Percentiles rank a stretch among this genome's conserved stretches.
Evolutionary conservation across 2,888 invertebrate species (phyloP).

Genomic region (Heliconius charithonia): DNA sequence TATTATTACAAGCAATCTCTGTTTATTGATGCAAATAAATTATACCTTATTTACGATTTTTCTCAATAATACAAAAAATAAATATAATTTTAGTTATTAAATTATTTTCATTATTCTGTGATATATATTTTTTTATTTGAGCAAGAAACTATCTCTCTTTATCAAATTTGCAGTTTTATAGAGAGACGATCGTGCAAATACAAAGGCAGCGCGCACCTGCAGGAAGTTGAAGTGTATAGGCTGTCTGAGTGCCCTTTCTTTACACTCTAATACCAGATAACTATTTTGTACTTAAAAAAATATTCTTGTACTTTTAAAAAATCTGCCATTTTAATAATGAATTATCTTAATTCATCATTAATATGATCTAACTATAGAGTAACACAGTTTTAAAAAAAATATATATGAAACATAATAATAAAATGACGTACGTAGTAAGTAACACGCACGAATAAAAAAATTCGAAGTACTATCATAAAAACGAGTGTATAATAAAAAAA

Average conservation of each 20-base stretch:
- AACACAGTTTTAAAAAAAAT: neutral
- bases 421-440: conserved; percentile 4
- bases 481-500: conserved; percentile 12
- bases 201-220: conserved; percentile 23
- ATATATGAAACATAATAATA: neutral
- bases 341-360: neutral
- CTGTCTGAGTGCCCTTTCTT: conserved; percentile 17
- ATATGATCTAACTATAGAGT: neutral
- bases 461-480: conserved; percentile 6
- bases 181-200: conserved; percentile 3
- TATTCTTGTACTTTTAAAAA: neutral
- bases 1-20: neutral
- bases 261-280: conserved; percentile 4
- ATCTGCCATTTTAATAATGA: neutral
- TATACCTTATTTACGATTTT: neutral
- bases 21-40: neutral
- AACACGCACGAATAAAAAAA: conserved; percentile 6
- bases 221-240: conserved; percentile 28
- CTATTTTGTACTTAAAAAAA: neutral
- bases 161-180: neutral
- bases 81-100: neutral
- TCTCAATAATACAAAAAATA: neutral
- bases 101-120: neutral
- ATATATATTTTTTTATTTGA: neutral
- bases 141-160: neutral